Percentiles rank a stretch among this genome's conserved stretches.
Conservation (phyloP, 2,113 vertebrate genomes). For the Elachura formosa region DNA sequence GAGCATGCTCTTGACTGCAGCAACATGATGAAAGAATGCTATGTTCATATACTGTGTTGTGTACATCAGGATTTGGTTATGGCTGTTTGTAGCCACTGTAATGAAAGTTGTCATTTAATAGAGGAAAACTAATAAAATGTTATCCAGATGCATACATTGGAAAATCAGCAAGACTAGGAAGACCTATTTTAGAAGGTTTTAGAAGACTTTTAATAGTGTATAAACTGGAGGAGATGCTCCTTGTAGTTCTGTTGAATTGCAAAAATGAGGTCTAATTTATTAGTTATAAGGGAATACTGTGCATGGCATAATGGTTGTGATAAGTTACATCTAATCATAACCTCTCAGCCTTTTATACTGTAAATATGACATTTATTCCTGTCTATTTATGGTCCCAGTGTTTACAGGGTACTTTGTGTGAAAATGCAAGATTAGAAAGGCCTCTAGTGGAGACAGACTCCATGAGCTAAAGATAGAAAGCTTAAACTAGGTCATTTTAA, state of each 20-base stretch:
- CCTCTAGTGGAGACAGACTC: neutral
- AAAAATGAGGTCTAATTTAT: neutral
- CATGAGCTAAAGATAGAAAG: neutral
- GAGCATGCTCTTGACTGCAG: neutral
- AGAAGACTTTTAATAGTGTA: neutral
- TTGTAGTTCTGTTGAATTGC: neutral
- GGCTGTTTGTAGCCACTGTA: neutral
- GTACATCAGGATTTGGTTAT: neutral
- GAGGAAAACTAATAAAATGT: neutral
- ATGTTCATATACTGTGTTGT: fast-evolving
- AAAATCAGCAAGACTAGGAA: neutral
- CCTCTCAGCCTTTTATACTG: neutral
- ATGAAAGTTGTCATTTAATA: neutral
- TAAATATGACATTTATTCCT: neutral
- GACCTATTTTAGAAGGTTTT: neutral
- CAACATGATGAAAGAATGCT: neutral
- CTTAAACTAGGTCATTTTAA: neutral
- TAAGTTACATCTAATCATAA: neutral
- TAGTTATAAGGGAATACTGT: neutral
- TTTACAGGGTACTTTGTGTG: neutral
- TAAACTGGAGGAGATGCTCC: neutral
- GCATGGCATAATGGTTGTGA: neutral
- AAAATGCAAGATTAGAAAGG: neutral
- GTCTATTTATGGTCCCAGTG: neutral
- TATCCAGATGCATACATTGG: neutral